phyloP scores from a whole-genome alignment of 2,888 invertebrate species.

The Acanthoscelides obtectus region DNA sequence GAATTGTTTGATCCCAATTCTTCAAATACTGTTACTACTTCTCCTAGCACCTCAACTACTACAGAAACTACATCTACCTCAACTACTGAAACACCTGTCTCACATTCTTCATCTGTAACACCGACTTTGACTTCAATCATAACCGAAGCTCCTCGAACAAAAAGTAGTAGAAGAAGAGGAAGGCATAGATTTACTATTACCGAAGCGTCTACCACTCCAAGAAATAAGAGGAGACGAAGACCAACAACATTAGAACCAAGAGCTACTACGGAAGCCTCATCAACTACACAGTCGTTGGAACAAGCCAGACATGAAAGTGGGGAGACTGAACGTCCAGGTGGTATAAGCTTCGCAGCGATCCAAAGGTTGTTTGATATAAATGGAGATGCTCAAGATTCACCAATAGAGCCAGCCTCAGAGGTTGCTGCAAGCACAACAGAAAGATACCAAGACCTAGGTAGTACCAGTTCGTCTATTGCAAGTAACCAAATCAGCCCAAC shows the following conservation, averaged over 20 bases:
- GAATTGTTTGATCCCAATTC: background rate
- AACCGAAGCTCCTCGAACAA: slow-evolving; percentile 9
- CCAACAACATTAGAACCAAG: background rate
- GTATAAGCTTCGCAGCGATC: background rate
- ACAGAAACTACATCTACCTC: background rate
- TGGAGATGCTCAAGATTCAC: background rate
- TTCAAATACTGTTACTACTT: background rate
- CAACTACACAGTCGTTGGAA: background rate
- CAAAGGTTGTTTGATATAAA: background rate
- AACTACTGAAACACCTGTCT: background rate
- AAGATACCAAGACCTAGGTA: background rate
- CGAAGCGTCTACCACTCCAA: slow-evolving; percentile 5
- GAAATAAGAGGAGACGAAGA: slow-evolving; percentile 5
- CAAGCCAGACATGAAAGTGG: background rate
- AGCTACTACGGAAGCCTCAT: background rate
- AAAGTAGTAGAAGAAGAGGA: slow-evolving; percentile 14
- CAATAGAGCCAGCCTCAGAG: background rate
- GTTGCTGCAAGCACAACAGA: background rate
- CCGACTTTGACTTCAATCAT: slow-evolving; percentile 7
- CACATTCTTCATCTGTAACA: background rate
- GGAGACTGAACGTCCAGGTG: background rate
- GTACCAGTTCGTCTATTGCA: background rate
- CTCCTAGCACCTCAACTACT: background rate
- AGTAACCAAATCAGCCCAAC: background rate
- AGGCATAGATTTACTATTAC: slow-evolving; percentile 7